These are phyloP conservation scores for Ficedula albicollis DNA, from an alignment of 2,797 vertebrate genomes.

Conservation along the genomic window DNA sequence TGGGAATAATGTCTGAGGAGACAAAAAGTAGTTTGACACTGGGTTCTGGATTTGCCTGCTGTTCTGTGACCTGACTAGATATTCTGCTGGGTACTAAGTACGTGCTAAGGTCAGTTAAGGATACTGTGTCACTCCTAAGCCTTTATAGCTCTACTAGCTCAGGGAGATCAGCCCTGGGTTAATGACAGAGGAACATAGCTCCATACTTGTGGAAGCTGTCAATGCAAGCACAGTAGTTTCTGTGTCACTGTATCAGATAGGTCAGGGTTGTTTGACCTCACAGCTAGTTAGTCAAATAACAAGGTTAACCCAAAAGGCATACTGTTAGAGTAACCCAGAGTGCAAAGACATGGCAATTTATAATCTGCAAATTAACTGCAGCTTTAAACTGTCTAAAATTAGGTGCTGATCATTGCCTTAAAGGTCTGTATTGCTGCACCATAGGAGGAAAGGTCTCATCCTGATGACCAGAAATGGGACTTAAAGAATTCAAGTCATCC, in stretches of 20 bases:
- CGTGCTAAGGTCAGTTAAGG: slow-evolving; percentile 18
- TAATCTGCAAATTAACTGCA: background rate
- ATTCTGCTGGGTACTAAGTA: background rate
- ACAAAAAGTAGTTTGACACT: background rate
- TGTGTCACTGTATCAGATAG: background rate
- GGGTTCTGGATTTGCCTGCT: background rate
- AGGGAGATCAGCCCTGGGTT: background rate
- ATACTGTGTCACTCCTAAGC: slow-evolving; percentile 1
- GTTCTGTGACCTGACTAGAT: background rate
- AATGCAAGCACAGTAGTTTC: background rate
- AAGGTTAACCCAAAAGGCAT: background rate
- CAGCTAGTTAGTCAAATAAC: slow-evolving; percentile 1
- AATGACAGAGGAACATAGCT: background rate
- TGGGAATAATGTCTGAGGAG: background rate
- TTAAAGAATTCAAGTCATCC: background rate
- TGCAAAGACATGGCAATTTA: background rate
- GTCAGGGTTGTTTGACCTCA: slow-evolving; percentile 12
- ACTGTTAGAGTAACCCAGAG: background rate
- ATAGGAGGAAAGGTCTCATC: background rate
- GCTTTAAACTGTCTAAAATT: background rate
- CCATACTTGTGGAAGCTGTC: background rate
- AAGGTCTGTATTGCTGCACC: background rate
- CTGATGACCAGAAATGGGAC: background rate
- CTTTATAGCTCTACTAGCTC: background rate
- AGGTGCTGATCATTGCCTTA: background rate